Evolutionary conservation across 2,797 vertebrate species (phyloP), one percentile per base, ranked within the genome.

Genomic region (Picus viridis): DNA sequence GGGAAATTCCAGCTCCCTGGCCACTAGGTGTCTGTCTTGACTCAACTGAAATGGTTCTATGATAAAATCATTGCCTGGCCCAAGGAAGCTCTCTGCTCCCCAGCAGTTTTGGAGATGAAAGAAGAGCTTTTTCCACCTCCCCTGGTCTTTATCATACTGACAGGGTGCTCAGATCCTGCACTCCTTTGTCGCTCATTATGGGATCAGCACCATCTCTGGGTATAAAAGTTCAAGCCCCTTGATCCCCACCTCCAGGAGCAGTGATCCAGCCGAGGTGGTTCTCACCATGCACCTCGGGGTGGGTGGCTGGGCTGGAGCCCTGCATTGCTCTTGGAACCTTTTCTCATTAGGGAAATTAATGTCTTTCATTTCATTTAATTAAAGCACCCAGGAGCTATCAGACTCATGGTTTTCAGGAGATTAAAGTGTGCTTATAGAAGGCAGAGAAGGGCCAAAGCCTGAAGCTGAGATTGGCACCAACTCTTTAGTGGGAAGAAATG

Each of bases 291-390:
- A 7, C 39, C 74, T 68, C 9, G 1, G 87, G 89, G 77, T 82
- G 86, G 81, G 83, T 68, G 90, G 82, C 63, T 74, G 47, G 43
- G 75, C 64, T 30, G 59, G 43, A 69, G 71, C 89, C 70, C 71
- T 23, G 32, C 9, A 29, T 82, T 88, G 70, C 36, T 83, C 81
- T 77, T 91, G 90, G 86, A 93, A 92, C 29, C 83, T 84, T 83
- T 91, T 83, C 86, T 93, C 63, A 79, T 95, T 93, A 95, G 86
- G 88, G 93, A 90, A 95, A 96, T 92, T 62, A 79, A 82, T 8
- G 4, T 45, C 85, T 95, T 95, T 94, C 96, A 94, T 94, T 96
- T 94, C 29, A 39, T 32, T 96, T 95, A 96, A 96, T 97, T 69
- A 94, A 92, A 91, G 88, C 43, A 59, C 73, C 83, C 83, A 68